A percentile compares a stretch with the other conserved stretches of the same genome.
These are phyloP conservation scores for Hyperopisus bebe DNA, from an alignment of 2,113 vertebrate species.

Conservation along the genomic window DNA sequence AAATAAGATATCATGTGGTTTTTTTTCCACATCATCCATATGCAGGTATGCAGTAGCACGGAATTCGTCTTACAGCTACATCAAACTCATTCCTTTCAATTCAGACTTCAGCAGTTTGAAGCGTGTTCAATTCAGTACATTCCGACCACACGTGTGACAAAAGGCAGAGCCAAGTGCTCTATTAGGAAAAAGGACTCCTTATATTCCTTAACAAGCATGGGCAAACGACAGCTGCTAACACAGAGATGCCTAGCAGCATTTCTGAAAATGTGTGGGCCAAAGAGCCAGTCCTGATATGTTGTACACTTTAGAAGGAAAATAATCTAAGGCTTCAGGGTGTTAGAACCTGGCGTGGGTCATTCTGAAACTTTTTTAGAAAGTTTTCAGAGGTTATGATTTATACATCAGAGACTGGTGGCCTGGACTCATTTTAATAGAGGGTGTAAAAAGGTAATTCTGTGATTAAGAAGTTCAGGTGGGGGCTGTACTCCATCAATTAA, in stretches of 20 bases:
- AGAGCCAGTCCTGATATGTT: neutral
- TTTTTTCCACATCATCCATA: neutral
- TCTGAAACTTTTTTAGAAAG: neutral
- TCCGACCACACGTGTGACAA: neutral
- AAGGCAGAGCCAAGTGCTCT: neutral
- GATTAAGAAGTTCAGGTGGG: slow-evolving; percentile 12
- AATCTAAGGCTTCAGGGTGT: slow-evolving; percentile 28
- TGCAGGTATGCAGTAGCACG: neutral
- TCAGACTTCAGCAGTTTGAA: neutral
- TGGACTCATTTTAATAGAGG: slow-evolving; percentile 10
- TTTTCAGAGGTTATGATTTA: neutral
- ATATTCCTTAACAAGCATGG: neutral
- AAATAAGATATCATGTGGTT: neutral
- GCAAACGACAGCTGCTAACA: neutral
- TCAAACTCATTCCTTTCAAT: neutral
- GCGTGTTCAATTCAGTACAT: neutral
- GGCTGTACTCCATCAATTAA: neutral
- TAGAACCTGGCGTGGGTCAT: slow-evolving; percentile 21
- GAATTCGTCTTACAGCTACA: neutral
- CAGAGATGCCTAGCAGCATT: neutral
- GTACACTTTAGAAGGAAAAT: neutral
- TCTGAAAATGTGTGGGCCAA: neutral
- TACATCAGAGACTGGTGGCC: neutral
- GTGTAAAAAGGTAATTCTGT: slow-evolving; percentile 1
- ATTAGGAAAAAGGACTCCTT: neutral